phyloP scores from a whole-genome alignment of 2,113 vertebrate genomes.

The Pygoscelis antarcticus region DNA sequence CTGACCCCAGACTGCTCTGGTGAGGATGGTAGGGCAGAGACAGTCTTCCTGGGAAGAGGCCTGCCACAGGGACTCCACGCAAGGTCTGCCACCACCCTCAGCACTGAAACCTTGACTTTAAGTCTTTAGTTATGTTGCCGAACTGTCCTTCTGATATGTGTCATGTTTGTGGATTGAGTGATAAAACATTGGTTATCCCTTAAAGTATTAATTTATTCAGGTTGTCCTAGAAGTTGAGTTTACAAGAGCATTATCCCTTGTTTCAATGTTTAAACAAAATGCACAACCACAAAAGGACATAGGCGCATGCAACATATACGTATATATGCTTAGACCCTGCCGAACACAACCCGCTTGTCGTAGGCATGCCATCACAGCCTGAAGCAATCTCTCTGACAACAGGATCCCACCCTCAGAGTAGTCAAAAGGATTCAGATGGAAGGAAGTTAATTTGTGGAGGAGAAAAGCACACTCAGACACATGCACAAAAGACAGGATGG shows the following conservation, averaged over 20 bases:
- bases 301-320: neutral
- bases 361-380: neutral
- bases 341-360: neutral
- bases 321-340: neutral
- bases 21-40: neutral
- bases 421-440: neutral
- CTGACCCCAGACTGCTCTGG: neutral
- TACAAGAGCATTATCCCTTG: neutral
- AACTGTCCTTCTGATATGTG: neutral
- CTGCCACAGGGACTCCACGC: fast-evolving
- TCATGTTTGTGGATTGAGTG: neutral
- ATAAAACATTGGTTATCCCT: neutral
- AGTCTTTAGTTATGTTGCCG: neutral
- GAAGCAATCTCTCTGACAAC: neutral
- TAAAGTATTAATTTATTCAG: neutral
- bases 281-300: neutral
- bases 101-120: neutral
- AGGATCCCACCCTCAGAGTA: neutral
- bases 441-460: neutral
- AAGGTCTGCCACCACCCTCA: neutral
- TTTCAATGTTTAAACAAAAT: neutral
- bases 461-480: neutral
- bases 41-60: neutral
- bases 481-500: neutral
- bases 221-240: neutral